phyloP scores from a whole-genome alignment of 2,113 vertebrate genomes.

The Microcebus lehilahytsara region DNA sequence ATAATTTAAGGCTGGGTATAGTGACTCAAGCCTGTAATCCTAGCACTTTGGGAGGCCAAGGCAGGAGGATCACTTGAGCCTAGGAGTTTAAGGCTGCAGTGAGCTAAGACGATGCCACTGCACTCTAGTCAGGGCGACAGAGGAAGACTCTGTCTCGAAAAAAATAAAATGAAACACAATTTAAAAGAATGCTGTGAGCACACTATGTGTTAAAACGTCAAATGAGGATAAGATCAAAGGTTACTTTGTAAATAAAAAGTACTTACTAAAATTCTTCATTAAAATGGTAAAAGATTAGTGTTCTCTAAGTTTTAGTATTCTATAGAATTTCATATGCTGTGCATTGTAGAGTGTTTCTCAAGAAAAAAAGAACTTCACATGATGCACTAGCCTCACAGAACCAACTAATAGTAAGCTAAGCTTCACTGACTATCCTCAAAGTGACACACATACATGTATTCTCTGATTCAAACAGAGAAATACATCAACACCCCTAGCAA shows the following conservation, averaged over 20 bases:
- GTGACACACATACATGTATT: neutral
- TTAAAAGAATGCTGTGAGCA: neutral
- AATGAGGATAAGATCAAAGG: neutral
- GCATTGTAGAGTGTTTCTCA: too few species aligned
- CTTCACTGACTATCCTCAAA: neutral
- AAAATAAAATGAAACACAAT: neutral
- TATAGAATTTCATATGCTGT: neutral
- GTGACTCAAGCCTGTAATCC: too few species aligned
- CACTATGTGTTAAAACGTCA: neutral
- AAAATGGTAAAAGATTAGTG: neutral
- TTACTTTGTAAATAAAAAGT: neutral
- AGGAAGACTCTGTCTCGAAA: too few species aligned
- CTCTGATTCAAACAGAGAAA: slow-evolving; percentile 16
- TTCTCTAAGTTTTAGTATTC: neutral
- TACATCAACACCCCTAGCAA: neutral
- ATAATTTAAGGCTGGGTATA: too few species aligned
- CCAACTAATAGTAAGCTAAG: neutral
- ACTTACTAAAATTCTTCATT: neutral
- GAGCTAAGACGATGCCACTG: too few species aligned
- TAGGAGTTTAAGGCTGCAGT: too few species aligned
- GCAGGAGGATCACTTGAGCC: too few species aligned
- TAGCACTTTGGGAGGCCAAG: too few species aligned
- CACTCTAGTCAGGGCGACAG: too few species aligned
- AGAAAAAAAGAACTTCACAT: neutral
- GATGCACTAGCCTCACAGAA: neutral